Evolutionary conservation across 2,797 vertebrate species (phyloP).

Genomic region (Brachyalestes nurse): DNA sequence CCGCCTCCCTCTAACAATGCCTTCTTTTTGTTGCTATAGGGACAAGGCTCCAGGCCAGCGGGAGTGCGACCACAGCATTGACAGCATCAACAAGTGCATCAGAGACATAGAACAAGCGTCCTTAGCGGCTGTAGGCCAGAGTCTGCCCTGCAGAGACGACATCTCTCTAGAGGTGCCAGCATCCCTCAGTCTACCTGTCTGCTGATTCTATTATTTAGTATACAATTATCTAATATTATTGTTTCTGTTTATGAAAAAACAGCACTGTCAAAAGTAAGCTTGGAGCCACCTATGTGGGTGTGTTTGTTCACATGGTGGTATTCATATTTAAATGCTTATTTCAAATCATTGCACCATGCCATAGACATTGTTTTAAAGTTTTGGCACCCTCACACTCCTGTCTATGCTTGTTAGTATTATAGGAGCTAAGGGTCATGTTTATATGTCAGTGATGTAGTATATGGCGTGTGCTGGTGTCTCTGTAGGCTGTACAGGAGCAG

Average conservation of each 20-base stretch:
- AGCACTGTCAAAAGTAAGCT: neutral
- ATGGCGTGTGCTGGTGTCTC: slow-evolving; percentile 52
- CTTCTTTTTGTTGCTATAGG: slow-evolving; percentile 69
- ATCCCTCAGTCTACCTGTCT: slow-evolving; percentile 12
- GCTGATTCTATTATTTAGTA: neutral
- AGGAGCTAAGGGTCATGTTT: neutral
- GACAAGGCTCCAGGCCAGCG: slow-evolving; percentile 98
- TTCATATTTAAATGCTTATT: no score
- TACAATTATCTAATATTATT: neutral
- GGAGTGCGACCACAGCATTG: slow-evolving; percentile 95
- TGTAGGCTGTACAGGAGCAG: slow-evolving; percentile 94
- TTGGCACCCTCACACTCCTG: neutral
- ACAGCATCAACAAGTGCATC: slow-evolving; percentile 95
- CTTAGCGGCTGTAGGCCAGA: slow-evolving; percentile 91
- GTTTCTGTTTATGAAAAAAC: neutral
- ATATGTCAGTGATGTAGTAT: neutral
- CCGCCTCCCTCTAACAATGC: slow-evolving; percentile 30
- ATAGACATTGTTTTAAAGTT: no score
- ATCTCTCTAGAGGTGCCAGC: slow-evolving; percentile 93
- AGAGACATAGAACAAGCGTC: slow-evolving; percentile 97
- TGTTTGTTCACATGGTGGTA: neutral
- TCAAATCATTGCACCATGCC: no score
- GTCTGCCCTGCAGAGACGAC: slow-evolving; percentile 92
- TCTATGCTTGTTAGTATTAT: slow-evolving; percentile 1
- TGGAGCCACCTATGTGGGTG: neutral